Base-by-base conservation (phyloP, 2,113 vertebrate species). In the Lepisosteus oculatus region DNA sequence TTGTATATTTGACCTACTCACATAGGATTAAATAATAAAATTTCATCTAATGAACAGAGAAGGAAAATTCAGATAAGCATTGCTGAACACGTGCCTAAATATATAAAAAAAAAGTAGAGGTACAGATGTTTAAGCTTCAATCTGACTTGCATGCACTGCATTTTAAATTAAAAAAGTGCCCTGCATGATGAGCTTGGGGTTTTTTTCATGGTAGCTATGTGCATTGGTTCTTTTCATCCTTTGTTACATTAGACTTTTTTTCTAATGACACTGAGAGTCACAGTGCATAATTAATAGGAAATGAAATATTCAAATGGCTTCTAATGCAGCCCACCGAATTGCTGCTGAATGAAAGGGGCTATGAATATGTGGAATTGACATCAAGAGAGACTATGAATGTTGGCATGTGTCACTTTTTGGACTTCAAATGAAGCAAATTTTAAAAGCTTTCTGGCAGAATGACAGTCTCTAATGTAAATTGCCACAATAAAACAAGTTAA, bases 221-320 rank as follows among this genome's bases (percentile, higher is more conserved):
- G 92, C 91, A 88, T 93, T 89, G 92, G 91, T 94, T 92, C 94
- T 96, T 96, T 98, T 98, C 95, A 96, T 97, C 95, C 95, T 99
- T 98, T 97, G 95, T 98, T 97, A 97, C 94, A 94, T 95, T 96
- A 95, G 93, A 94, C 94, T 93, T 94, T 96, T 95, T 91, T 94
- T 95, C 94, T 97, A 99, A 98, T 98, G 96, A 98, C 96, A 98
- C 93, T 95, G 93, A 96, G 96, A 98, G 95, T 96, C 96, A 97
- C 96, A 95, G 97, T 97, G 95, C 96, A 99, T 99, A 98, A 98
- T 98, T 99, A 98, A 98, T 98, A 98, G 97, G 96, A 98, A 98
- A 99, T 98, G 95, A 98, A 98, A 99, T 98, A 99, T 98, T 99
- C 96, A 99, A 98, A 98, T 97, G 94, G 95, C 94, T 94, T 94